These are phyloP conservation scores for Bilobella aurantiaca DNA, from an alignment of 1,140 invertebrate genomes.

Conservation along the genomic window DNA sequence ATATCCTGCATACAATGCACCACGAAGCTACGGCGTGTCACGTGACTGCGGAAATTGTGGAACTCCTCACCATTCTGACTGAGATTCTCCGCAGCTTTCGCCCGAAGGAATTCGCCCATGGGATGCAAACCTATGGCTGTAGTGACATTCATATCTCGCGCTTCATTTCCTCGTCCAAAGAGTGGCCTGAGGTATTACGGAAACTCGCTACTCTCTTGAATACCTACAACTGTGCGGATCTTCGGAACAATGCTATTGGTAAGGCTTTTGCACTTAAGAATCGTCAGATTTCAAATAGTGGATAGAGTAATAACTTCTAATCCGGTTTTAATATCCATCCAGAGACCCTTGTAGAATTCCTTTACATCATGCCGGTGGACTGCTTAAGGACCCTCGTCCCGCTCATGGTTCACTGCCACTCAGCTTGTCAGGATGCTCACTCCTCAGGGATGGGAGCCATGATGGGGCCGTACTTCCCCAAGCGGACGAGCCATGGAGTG, in stretches of 20 bases:
- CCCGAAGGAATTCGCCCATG: constrained; percentile 31
- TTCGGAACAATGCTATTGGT: constrained; percentile 67
- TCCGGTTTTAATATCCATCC: no score
- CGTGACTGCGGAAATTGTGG: constrained; percentile 68
- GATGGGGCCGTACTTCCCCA: constrained; percentile 37
- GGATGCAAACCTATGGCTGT: constrained; percentile 21
- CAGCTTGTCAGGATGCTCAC: constrained; percentile 56
- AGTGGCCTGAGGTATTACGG: constrained; percentile 70
- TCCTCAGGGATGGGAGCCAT: no score
- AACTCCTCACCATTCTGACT: constrained; percentile 62
- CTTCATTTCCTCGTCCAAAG: constrained; percentile 49
- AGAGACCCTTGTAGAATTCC: constrained; percentile 77
- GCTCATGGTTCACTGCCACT: constrained; percentile 70
- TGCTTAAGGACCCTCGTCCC: constrained; percentile 70
- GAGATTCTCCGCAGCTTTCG: constrained; percentile 30
- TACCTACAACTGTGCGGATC: constrained; percentile 77
- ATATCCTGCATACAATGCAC: constrained; percentile 83
- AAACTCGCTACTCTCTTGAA: constrained; percentile 78
- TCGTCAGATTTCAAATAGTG: no score
- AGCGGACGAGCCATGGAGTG: constrained; percentile 37
- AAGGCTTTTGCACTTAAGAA: no score
- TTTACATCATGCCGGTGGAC: constrained; percentile 69
- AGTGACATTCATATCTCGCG: constrained; percentile 38
- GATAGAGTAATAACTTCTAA: no score
- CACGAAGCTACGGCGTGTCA: constrained; percentile 85